Conservation (phyloP, 2,888 invertebrate species). For the Marronus borbonicus region DNA sequence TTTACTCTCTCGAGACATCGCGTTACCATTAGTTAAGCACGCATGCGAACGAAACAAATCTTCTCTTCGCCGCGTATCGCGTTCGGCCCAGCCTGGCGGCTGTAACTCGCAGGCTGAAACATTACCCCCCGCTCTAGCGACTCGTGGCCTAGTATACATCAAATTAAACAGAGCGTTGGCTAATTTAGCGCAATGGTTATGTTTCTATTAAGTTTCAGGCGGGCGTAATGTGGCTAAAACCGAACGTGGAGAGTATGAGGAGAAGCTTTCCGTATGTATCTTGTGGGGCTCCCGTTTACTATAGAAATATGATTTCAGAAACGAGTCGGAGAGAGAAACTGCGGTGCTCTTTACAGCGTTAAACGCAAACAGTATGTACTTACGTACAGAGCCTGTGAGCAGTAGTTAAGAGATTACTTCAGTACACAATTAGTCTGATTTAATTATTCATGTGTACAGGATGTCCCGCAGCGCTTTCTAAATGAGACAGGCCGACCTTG, state of each 20-base stretch:
- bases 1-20: not conserved
- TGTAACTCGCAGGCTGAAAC: not conserved
- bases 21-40: slow-evolving; percentile 15
- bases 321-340: not conserved
- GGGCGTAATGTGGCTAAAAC: slow-evolving; percentile 1
- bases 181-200: slow-evolving; percentile 42
- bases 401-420: not conserved
- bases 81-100: not conserved
- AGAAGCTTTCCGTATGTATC: not conserved
- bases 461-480: too few relatives aligned
- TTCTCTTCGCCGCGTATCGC: not conserved
- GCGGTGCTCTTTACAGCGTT: not conserved
- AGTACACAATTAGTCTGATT: too few relatives aligned
- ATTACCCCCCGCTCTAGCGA: not conserved
- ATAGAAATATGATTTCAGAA: not conserved
- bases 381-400: not conserved
- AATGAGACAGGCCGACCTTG: too few relatives aligned
- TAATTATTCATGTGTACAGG: too few relatives aligned
- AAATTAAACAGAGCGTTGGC: slow-evolving; percentile 38
- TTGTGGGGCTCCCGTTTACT: not conserved
- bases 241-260: not conserved
- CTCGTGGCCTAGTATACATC: slow-evolving; percentile 14
- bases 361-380: not conserved
- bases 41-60: slow-evolving; percentile 12
- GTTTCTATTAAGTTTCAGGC: slow-evolving; percentile 36